Percentiles rank a stretch among this genome's conserved stretches.
phyloP scores from a whole-genome alignment of 2,113 vertebrate genomes.

The Ciconia boyciana region DNA sequence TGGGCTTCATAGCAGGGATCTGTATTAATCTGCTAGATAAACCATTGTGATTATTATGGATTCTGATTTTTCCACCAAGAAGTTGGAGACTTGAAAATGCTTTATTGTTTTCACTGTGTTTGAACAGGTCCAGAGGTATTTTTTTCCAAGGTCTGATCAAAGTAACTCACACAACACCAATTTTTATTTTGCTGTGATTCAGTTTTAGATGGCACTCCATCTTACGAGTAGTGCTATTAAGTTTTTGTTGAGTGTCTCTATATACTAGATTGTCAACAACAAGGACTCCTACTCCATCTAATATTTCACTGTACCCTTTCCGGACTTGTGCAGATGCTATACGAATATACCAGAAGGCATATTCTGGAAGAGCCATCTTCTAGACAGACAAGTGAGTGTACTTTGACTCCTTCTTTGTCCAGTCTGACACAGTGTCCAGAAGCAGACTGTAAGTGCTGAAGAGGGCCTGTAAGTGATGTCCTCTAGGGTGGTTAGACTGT shows the following conservation, averaged over 20 bases:
- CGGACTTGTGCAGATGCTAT: neutral
- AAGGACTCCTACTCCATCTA: neutral
- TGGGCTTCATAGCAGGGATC: neutral
- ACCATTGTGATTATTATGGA: neutral
- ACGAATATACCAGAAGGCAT: neutral
- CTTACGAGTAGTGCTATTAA: neutral
- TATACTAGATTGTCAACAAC: neutral
- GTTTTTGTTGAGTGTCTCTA: neutral
- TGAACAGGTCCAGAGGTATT: neutral
- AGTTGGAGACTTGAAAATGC: neutral
- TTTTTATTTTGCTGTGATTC: conserved; percentile 12
- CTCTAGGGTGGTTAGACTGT: neutral
- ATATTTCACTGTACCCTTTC: neutral
- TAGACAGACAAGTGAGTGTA: neutral
- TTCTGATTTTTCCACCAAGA: neutral
- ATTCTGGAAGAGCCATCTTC: neutral
- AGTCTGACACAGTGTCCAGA: neutral
- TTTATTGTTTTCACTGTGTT: neutral
- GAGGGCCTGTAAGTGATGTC: neutral
- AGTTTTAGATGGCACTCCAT: conserved; percentile 29
- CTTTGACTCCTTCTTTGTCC: neutral
- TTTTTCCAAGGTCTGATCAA: neutral
- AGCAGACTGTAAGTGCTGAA: neutral
- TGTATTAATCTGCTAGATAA: neutral
- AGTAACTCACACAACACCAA: neutral